These are phyloP conservation scores for Musca vetustissima DNA, from an alignment of 1,140 invertebrate genomes.

Conservation along the genomic window DNA sequence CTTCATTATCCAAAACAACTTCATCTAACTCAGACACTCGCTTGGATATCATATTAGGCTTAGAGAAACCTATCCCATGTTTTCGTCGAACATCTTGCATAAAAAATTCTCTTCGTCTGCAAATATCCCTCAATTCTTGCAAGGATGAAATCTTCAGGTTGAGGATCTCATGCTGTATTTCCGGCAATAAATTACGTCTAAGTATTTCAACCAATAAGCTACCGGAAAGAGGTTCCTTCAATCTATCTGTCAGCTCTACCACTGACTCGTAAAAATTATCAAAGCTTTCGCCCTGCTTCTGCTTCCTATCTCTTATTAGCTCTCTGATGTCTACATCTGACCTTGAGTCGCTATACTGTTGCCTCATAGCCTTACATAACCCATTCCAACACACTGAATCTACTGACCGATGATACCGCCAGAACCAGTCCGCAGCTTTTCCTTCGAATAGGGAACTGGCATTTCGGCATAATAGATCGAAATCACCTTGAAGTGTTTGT, in stretches of 20 bases:
- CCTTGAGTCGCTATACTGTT: not conserved
- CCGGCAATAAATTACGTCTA: not conserved
- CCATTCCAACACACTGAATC: not conserved
- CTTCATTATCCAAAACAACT: not conserved
- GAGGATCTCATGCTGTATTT: not conserved
- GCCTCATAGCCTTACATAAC: not conserved
- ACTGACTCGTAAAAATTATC: not conserved
- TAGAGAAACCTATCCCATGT: not conserved
- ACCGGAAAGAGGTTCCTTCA: not conserved
- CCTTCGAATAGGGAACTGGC: not conserved
- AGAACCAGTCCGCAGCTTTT: not conserved
- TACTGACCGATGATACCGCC: not conserved
- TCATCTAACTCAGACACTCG: not conserved
- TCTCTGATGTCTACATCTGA: constrained; percentile 4
- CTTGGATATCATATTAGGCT: not conserved
- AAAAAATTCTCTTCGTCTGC: not conserved
- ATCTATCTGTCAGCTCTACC: not conserved
- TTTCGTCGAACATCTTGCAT: not conserved
- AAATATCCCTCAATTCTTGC: not conserved
- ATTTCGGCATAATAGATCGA: not conserved
- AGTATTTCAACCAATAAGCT: not conserved
- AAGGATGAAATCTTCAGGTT: not conserved
- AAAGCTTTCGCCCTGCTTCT: not conserved
- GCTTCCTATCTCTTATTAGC: not conserved
- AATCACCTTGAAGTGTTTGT: not conserved